A percentile compares a stretch with the other conserved stretches of the same genome.
Conservation (phyloP, 2,888 invertebrate species). For the Aphodius granarius region DNA sequence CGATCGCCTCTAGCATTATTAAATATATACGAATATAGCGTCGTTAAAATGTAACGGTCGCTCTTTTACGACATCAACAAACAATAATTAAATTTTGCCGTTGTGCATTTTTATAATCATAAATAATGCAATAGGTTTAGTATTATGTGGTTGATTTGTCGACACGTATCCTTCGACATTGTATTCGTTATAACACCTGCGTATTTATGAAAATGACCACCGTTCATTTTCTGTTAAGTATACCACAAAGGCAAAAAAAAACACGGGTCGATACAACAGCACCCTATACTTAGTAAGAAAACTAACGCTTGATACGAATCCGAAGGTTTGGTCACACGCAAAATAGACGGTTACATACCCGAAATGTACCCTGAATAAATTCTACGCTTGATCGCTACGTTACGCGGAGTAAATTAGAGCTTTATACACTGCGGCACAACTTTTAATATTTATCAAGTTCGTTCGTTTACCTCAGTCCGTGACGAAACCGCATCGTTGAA, state of each 20-base stretch:
- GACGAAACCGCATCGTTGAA: neutral
- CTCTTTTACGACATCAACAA: neutral
- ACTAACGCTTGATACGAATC: neutral
- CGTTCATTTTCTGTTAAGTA: neutral
- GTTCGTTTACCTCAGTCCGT: neutral
- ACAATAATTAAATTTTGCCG: neutral
- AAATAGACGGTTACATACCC: neutral
- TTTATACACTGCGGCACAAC: neutral
- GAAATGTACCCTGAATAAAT: neutral
- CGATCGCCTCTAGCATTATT: constrained; percentile 4
- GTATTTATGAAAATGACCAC: neutral
- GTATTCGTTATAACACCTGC: neutral
- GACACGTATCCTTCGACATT: neutral
- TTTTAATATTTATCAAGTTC: neutral
- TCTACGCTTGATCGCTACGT: neutral
- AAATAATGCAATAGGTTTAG: neutral
- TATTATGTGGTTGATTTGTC: neutral
- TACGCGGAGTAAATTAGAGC: neutral
- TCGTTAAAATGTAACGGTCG: constrained; percentile 4
- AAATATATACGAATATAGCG: constrained; percentile 11
- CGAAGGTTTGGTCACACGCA: neutral
- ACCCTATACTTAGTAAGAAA: neutral
- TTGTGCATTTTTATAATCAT: neutral
- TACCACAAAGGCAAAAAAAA: neutral
- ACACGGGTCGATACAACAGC: neutral